Base-by-base conservation (phyloP, 2,113 vertebrate species). In the Abramis brama region DNA sequence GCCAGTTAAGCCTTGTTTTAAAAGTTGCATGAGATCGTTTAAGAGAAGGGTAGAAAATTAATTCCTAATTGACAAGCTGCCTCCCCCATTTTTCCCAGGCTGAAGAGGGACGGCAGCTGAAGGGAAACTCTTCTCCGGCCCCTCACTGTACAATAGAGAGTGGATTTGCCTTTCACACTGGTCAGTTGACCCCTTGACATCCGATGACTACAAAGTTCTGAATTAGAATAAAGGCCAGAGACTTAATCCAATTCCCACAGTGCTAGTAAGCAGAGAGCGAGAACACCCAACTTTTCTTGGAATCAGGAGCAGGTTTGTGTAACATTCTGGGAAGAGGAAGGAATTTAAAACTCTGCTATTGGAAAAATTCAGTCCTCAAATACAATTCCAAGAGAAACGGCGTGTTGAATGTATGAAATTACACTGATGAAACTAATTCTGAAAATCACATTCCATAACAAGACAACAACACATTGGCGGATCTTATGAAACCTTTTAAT, bases 81-180 rank as follows among this genome's bases (percentile, higher is more conserved):
- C 83, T 87, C 64, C 84, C 78, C 91, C 95, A 93, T 92, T 94
- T 95, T 95, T 95, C 95, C 95, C 95, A 95, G 95, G 94, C 93
- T 52, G 79, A 94, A 93, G 93, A 95, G 94, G 95, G 95, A 96
- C 94, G 94, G 94, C 94, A 92, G 93, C 94, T 95, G 92, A 95
- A 96, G 95, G 95, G 93, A 92, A 90, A 89, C 91, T 77, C 92
- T 89, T 94, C 93, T 91, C 93, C 94, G 90, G 89, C 93, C 90
- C 94, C 94, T 83, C 96, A 95, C 95, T 96, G 95, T 96, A 97
- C 95, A 97, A 97, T 96, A 94, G 95, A 93, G 92, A 95, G 93
- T 93, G 95, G 94, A 94, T 92, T 94, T 95, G 95, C 95, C 90
- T 96, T 87, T 86, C 82, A 84, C 80, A 82, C 78, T 33, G 80